Evolutionary conservation across 2,797 vertebrate genomes (phyloP).

Genomic region (Enteromius paludinosus): DNA sequence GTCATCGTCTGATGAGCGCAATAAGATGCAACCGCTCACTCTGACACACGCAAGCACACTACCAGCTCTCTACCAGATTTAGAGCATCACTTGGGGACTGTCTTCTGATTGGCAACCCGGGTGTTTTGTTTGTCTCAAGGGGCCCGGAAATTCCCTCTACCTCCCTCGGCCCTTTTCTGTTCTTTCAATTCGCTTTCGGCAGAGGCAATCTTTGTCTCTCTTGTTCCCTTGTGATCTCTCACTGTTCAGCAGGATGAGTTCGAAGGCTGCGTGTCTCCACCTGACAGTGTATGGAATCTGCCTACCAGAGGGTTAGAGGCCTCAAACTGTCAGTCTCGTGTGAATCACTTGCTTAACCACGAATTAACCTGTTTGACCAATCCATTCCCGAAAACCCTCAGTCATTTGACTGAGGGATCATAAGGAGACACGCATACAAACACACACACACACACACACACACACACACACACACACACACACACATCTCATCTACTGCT

Average conservation of each 20-base stretch:
- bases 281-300: conserved; percentile 43
- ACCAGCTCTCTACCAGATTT: conserved; percentile 39
- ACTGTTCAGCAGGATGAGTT: conserved; percentile 21
- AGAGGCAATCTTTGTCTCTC: conserved; percentile 46
- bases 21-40: conserved; percentile 24
- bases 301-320: conserved; percentile 40
- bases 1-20: conserved; percentile 30
- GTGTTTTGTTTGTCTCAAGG: conserved; percentile 46
- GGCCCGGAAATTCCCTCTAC: conserved; percentile 28
- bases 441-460: not conserved
- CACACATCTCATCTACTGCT: conserved; percentile 18
- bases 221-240: conserved; percentile 38
- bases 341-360: conserved; percentile 43
- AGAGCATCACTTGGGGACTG: conserved; percentile 43
- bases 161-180: conserved; percentile 29
- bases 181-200: conserved; percentile 34
- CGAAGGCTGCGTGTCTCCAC: conserved; percentile 6
- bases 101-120: conserved; percentile 44
- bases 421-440: not conserved
- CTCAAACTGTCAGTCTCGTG: conserved; percentile 35
- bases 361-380: conserved; percentile 55
- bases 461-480: conserved; percentile 8
- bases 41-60: conserved; percentile 8
- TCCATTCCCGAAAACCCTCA: not conserved
- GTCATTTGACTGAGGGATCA: not conserved